Evolutionary conservation across 2,113 vertebrate genomes (phyloP).

Genomic region (Butastur rufipennis): DNA sequence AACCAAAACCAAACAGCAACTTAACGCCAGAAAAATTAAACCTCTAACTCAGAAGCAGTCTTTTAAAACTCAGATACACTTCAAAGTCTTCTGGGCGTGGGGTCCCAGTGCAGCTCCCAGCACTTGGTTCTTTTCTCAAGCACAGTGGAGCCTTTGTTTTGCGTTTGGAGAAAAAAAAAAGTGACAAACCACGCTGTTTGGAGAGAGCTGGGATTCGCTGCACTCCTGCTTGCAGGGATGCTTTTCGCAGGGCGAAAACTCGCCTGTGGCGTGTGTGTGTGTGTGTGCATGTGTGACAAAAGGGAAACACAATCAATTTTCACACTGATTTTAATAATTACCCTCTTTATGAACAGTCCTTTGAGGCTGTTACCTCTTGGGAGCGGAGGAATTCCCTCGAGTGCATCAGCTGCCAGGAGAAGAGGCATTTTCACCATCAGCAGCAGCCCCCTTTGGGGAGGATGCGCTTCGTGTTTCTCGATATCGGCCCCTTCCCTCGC

Average conservation of each 20-base stretch:
- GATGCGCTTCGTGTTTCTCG: accelerated
- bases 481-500: not conserved
- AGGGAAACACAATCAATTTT: not conserved
- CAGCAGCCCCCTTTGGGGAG: not conserved
- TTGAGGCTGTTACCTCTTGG: not conserved
- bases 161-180: not conserved
- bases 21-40: not conserved
- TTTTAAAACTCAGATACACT: constrained; percentile 52
- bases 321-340: not conserved
- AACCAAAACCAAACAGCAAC: not conserved
- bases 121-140: not conserved
- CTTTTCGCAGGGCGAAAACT: accelerated
- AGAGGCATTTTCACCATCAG: not conserved
- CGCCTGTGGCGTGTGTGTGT: accelerated
- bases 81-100: not conserved
- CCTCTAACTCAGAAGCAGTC: constrained; percentile 41
- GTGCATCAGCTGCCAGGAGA: accelerated
- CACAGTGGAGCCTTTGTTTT: not conserved
- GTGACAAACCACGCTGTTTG: not conserved
- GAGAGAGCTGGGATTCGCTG: not conserved
- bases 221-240: not conserved
- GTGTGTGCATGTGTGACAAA: not conserved
- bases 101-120: not conserved
- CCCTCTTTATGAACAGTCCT: not conserved
- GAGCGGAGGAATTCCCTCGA: not conserved